Conservation (phyloP, 1,140 invertebrate genomes). For the Caligus rogercresseyi region DNA sequence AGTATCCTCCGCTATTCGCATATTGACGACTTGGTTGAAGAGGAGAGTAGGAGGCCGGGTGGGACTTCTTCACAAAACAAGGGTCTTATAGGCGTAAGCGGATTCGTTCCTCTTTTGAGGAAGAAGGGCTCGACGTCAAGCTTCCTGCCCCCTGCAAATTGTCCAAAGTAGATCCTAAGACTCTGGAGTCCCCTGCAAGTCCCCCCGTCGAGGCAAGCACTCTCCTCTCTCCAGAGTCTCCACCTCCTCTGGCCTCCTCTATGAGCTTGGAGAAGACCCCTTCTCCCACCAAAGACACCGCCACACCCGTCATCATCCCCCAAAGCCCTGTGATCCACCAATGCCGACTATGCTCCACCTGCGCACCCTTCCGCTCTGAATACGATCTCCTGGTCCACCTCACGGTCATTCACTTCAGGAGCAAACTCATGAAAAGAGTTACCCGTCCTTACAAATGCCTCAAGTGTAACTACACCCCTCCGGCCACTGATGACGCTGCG, state of each 20-base stretch:
- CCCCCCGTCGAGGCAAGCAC: not conserved
- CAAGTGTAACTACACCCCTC: not conserved
- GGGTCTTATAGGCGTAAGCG: no score
- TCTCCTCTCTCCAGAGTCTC: not conserved
- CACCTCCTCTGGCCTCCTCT: not conserved
- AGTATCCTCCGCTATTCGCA: no score
- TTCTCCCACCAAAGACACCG: not conserved
- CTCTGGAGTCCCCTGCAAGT: not conserved
- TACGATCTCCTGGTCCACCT: conserved; percentile 8
- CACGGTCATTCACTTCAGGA: conserved; percentile 8
- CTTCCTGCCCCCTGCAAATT: not conserved
- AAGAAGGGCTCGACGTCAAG: not conserved
- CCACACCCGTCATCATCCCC: not conserved
- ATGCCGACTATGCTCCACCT: conserved; percentile 8
- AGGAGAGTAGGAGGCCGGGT: no score
- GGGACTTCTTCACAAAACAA: no score
- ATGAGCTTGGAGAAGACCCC: not conserved
- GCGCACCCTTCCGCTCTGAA: not conserved
- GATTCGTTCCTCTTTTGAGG: not conserved
- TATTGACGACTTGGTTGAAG: no score
- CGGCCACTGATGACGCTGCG: not conserved
- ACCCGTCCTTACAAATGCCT: not conserved
- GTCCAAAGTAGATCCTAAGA: not conserved
- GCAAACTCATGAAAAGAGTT: not conserved
- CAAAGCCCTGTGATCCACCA: not conserved